Conservation (phyloP, 2,113 vertebrate species). For the Scortum barcoo region DNA sequence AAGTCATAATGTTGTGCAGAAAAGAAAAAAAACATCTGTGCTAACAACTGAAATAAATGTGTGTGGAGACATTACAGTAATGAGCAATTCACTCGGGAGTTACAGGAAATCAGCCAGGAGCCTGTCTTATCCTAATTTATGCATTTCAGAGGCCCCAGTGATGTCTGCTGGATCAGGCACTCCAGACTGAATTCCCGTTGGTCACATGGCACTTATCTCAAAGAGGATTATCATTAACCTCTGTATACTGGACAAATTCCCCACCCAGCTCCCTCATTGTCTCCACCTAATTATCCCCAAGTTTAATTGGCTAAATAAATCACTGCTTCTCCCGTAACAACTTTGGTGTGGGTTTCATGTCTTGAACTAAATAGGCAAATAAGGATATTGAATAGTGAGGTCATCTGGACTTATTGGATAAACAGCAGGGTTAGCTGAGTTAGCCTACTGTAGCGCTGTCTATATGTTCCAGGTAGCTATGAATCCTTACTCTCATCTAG, state of each 20-base stretch:
- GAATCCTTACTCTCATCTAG: slow-evolving; percentile 7
- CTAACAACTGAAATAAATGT: slow-evolving; percentile 53
- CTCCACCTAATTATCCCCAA: slow-evolving; percentile 73
- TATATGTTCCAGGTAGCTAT: not conserved
- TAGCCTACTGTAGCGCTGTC: slow-evolving; percentile 27
- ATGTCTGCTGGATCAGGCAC: slow-evolving; percentile 54
- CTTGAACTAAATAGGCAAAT: slow-evolving; percentile 59
- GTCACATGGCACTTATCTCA: slow-evolving; percentile 78
- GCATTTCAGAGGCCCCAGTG: slow-evolving; percentile 50
- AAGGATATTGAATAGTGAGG: slow-evolving; percentile 58
- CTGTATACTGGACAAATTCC: slow-evolving; percentile 73
- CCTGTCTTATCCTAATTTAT: slow-evolving; percentile 45
- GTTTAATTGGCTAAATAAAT: slow-evolving; percentile 83
- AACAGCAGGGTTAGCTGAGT: slow-evolving; percentile 26
- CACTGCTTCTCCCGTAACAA: slow-evolving; percentile 67
- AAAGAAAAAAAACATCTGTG: not conserved
- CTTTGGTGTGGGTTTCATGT: slow-evolving; percentile 44
- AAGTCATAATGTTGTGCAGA: slow-evolving; percentile 56
- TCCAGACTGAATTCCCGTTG: slow-evolving; percentile 68
- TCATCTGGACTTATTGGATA: slow-evolving; percentile 44
- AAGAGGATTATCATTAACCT: slow-evolving; percentile 81
- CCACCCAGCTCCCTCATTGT: slow-evolving; percentile 59
- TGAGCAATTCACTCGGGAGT: slow-evolving; percentile 56
- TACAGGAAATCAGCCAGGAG: slow-evolving; percentile 46
- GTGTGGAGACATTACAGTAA: slow-evolving; percentile 61